These are phyloP conservation scores for Agrilus mali DNA, from an alignment of 2,888 invertebrate genomes.

Conservation along the genomic window DNA sequence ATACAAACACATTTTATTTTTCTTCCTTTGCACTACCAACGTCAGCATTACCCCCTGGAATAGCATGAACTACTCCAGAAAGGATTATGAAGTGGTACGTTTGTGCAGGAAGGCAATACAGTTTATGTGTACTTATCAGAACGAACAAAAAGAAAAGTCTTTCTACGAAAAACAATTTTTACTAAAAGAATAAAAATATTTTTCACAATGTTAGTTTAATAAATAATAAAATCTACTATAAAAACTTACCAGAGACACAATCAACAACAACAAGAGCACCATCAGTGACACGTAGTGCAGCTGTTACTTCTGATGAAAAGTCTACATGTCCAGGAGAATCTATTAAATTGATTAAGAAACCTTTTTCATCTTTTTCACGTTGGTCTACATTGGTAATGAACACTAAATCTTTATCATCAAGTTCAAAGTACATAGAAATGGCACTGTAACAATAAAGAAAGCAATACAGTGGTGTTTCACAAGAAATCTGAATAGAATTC, in stretches of 20 bases:
- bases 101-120: slow-evolving; percentile 15
- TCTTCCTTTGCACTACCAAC: slow-evolving; percentile 56
- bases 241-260: slow-evolving; percentile 85
- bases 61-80: slow-evolving; percentile 7
- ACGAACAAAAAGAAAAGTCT: background rate
- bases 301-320: slow-evolving; percentile 99
- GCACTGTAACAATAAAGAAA: slow-evolving; percentile 52
- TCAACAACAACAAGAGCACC: slow-evolving; percentile 99
- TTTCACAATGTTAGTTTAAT: background rate
- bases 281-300: slow-evolving; percentile 98
- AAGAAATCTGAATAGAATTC: slow-evolving; percentile 3
- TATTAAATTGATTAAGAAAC: slow-evolving; percentile 99
- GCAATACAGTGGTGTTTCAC: background rate
- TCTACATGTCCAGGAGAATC: slow-evolving; percentile 99
- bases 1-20: slow-evolving; percentile 38
- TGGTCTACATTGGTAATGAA: slow-evolving; percentile 88
- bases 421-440: slow-evolving; percentile 98
- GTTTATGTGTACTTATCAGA: too few species aligned
- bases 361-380: slow-evolving; percentile 79
- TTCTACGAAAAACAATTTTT: slow-evolving; percentile 8
- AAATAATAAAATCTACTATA: slow-evolving; percentile 2
- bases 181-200: too few species aligned
- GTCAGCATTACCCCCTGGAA: slow-evolving; percentile 32
- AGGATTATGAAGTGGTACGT: slow-evolving; percentile 19
- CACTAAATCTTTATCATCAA: slow-evolving; percentile 84